Percentiles rank a stretch among this genome's conserved stretches.
These are phyloP conservation scores for Hetaerina americana DNA, from an alignment of 1,140 invertebrate species.

Conservation along the genomic window DNA sequence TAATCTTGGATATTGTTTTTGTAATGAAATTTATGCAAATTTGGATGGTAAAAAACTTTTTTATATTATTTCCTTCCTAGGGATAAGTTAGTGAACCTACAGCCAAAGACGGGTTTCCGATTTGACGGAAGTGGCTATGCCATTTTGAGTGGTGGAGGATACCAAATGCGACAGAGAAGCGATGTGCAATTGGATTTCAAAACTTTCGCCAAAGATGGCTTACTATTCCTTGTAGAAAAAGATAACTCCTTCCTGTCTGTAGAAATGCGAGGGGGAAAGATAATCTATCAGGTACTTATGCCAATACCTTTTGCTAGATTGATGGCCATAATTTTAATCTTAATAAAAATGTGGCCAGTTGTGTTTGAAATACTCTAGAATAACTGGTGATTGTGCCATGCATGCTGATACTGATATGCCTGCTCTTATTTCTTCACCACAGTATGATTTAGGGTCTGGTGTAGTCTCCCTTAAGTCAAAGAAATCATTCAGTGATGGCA, in stretches of 20 bases:
- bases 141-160: slow-evolving; percentile 43
- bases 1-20: too few relatives aligned
- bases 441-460: slow-evolving; percentile 54
- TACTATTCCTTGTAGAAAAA: slow-evolving; percentile 74
- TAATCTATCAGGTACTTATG: slow-evolving; percentile 47
- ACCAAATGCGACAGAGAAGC: slow-evolving; percentile 38
- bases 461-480: slow-evolving; percentile 38
- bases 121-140: slow-evolving; percentile 82
- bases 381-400: too few relatives aligned
- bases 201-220: slow-evolving; percentile 70
- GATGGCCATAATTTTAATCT: too few relatives aligned
- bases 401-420: too few relatives aligned
- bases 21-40: not conserved
- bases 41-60: slow-evolving; percentile 3
- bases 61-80: slow-evolving; percentile 25
- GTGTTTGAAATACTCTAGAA: too few relatives aligned
- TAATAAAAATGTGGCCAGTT: too few relatives aligned
- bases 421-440: too few relatives aligned
- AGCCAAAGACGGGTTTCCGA: slow-evolving; percentile 52
- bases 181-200: slow-evolving; percentile 66
- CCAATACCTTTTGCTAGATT: too few relatives aligned
- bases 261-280: slow-evolving; percentile 62
- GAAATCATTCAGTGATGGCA: slow-evolving; percentile 62
- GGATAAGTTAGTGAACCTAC: slow-evolving; percentile 45
- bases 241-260: slow-evolving; percentile 65